Evolutionary conservation across 2,113 vertebrate genomes (phyloP).

Genomic region (Cochlearius cochlearius): DNA sequence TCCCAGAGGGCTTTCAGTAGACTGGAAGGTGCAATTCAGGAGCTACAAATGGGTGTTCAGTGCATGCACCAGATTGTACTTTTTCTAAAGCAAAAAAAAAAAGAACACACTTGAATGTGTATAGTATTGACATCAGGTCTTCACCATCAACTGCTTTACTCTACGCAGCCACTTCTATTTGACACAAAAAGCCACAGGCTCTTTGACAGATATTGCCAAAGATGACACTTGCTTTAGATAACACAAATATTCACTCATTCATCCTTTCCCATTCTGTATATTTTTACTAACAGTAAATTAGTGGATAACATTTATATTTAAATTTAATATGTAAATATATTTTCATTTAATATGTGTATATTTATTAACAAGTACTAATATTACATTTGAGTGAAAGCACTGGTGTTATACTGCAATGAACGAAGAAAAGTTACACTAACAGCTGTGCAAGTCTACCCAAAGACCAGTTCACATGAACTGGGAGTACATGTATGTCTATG

Average conservation of each 20-base stretch:
- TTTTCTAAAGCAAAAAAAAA: background rate
- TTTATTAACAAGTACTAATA: background rate
- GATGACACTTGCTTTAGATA: background rate
- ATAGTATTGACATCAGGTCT: background rate
- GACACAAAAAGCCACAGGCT: no score
- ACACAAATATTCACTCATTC: background rate
- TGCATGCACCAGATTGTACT: background rate
- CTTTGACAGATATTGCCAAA: background rate
- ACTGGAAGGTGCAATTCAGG: background rate
- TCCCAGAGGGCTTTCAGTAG: background rate
- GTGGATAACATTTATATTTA: background rate
- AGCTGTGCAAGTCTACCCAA: background rate
- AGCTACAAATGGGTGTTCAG: background rate
- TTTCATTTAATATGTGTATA: background rate
- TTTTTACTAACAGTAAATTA: background rate
- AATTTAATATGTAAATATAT: background rate
- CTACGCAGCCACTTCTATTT: background rate
- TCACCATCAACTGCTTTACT: background rate
- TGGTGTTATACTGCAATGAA: background rate
- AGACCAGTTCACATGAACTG: background rate
- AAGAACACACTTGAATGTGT: background rate
- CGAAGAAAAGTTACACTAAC: background rate
- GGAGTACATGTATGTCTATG: background rate
- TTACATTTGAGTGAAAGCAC: background rate
- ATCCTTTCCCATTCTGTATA: background rate